Percentiles rank a stretch among this genome's conserved stretches.
These are phyloP conservation scores for Listronotus oregonensis DNA, from an alignment of 1,140 invertebrate species.

Conservation along the genomic window DNA sequence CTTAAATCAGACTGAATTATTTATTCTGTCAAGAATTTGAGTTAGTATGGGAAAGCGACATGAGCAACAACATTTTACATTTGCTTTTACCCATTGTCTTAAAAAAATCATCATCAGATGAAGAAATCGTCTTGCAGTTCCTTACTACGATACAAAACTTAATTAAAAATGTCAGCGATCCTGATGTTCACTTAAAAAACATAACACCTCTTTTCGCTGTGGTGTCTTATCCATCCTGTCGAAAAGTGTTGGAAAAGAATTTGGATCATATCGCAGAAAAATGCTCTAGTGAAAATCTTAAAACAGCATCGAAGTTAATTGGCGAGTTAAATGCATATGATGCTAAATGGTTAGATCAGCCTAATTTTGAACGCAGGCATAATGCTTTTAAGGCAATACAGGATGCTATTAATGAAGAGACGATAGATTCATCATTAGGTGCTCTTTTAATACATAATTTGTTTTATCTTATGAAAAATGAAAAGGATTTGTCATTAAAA, in stretches of 20 bases:
- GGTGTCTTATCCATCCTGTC: conserved; percentile 62
- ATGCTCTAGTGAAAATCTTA: conserved; percentile 53
- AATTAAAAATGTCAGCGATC: conserved; percentile 68
- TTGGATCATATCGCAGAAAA: conserved; percentile 61
- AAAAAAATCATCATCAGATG: conserved; percentile 63
- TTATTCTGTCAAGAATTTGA: conserved; percentile 80
- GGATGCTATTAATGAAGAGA: conserved; percentile 60
- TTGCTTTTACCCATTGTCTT: conserved; percentile 76
- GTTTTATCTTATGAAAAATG: conserved; percentile 75
- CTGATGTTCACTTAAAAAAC: conserved; percentile 68
- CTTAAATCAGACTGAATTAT: conserved; percentile 72
- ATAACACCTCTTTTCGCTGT: conserved; percentile 70
- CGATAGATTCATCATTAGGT: conserved; percentile 69
- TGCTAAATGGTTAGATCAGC: conserved; percentile 84
- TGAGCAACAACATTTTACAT: conserved; percentile 70
- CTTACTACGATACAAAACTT: conserved; percentile 77
- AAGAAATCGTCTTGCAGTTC: conserved; percentile 67
- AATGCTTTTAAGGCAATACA: conserved; percentile 73
- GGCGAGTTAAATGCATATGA: conserved; percentile 85
- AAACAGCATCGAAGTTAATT: conserved; percentile 60
- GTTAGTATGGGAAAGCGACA: conserved; percentile 67
- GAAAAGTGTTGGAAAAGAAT: conserved; percentile 69
- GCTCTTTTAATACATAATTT: conserved; percentile 81
- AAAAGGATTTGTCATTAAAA: conserved; percentile 81
- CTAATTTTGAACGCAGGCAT: conserved; percentile 83